Conservation (phyloP, 2,113 vertebrate species). For the Haemorhous mexicanus region DNA sequence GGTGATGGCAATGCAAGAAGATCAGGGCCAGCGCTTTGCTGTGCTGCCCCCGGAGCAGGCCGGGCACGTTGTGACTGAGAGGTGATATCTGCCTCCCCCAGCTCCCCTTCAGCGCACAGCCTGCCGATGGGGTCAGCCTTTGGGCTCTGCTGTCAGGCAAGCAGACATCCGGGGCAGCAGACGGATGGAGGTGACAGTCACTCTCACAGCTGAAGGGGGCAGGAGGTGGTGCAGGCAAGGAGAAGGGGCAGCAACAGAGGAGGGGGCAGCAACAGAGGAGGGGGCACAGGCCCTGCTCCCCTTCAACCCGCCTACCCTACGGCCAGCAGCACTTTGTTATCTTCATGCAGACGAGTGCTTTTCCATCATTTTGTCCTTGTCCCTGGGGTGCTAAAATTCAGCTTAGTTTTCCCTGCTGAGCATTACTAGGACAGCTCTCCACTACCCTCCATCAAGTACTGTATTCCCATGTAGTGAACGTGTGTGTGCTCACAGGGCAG, state of each 20-base stretch:
- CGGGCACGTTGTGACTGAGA: constrained; percentile 11
- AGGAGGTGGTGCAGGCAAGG: constrained; percentile 29
- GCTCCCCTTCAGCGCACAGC: not conserved
- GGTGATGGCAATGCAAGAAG: constrained; percentile 46
- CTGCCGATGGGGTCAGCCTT: not conserved
- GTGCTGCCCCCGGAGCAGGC: constrained; percentile 24
- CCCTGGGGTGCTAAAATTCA: not conserved
- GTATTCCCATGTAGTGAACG: accelerated
- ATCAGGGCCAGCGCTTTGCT: constrained; percentile 36
- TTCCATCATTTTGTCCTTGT: not conserved
- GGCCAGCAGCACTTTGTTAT: not conserved
- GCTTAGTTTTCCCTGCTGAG: not conserved
- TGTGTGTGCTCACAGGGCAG: not conserved
- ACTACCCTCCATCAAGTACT: not conserved
- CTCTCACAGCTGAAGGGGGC: constrained; percentile 1
- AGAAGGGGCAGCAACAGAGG: not conserved
- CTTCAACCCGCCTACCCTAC: not conserved
- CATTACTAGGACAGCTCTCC: not conserved
- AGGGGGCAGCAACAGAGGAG: not conserved
- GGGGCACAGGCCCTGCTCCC: not conserved
- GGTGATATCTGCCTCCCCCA: constrained; percentile 42
- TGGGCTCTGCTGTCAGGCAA: constrained; percentile 33
- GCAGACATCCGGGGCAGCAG: constrained; percentile 12
- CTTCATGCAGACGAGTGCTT: not conserved
- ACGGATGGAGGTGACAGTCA: constrained; percentile 47